These are phyloP conservation scores for Brachylomia viminalis DNA, from an alignment of 2,888 invertebrate genomes.

Conservation along the genomic window DNA sequence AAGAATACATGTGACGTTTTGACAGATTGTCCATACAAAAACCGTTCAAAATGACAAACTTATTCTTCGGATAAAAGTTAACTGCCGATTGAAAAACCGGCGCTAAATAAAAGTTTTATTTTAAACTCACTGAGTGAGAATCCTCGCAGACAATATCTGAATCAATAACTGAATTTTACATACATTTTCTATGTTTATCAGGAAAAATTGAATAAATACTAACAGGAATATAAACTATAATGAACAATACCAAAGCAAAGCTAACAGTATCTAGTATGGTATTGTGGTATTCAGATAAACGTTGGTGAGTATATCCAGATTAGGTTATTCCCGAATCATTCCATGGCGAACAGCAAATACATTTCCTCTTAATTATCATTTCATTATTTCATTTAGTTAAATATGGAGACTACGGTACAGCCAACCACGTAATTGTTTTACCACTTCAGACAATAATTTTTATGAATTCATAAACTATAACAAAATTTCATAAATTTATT, in stretches of 20 bases:
- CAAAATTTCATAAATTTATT: no score
- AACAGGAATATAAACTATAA: conserved; percentile 46
- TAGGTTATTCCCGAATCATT: background rate
- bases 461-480: no score
- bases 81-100: no score
- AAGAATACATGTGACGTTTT: no score
- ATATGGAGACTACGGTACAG: background rate
- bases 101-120: no score
- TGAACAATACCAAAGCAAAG: conserved; percentile 4
- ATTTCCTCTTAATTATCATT: background rate
- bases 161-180: conserved; percentile 41
- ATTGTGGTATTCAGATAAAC: conserved; percentile 4
- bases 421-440: background rate
- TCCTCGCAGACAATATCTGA: conserved; percentile 1
- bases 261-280: background rate
- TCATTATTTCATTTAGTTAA: no score
- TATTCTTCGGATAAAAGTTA: no score
- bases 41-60: no score
- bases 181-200: conserved; percentile 8
- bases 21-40: no score
- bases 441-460: background rate
- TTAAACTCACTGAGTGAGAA: conserved; percentile 19
- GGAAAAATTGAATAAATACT: conserved; percentile 21
- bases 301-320: background rate
- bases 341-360: background rate